Conservation (phyloP, 2,113 vertebrate species). For the Danio rerio region GRCz12tu NC_133182.1:38359001-38359500, state of each 20-base stretch:
- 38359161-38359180: slow-evolving; percentile 28
- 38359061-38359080: slow-evolving; percentile 32
- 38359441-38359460: not conserved
- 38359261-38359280: slow-evolving; percentile 47
- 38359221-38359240: slow-evolving; percentile 5
- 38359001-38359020: not conserved
- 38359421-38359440: not conserved
- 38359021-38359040: slow-evolving; percentile 22
- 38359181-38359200: not conserved
- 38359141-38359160: slow-evolving; percentile 4
- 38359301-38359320: slow-evolving; percentile 13
- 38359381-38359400: slow-evolving; percentile 43
- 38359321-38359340: slow-evolving; percentile 13
- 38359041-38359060: slow-evolving; percentile 25
- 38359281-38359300: slow-evolving; percentile 20
- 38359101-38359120: not conserved
- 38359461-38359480: slow-evolving; percentile 2
- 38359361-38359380: not conserved
- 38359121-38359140: slow-evolving; percentile 1
- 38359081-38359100: slow-evolving; percentile 11
- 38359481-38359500: not conserved
- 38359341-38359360: slow-evolving; percentile 35
- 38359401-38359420: slow-evolving; percentile 3
- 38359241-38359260: slow-evolving; percentile 14
- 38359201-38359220: slow-evolving; percentile 2